phyloP scores from a whole-genome alignment of 37 sponge, comb jelly and placozoan genomes.

The Mnemiopsis leidyi region DNA sequence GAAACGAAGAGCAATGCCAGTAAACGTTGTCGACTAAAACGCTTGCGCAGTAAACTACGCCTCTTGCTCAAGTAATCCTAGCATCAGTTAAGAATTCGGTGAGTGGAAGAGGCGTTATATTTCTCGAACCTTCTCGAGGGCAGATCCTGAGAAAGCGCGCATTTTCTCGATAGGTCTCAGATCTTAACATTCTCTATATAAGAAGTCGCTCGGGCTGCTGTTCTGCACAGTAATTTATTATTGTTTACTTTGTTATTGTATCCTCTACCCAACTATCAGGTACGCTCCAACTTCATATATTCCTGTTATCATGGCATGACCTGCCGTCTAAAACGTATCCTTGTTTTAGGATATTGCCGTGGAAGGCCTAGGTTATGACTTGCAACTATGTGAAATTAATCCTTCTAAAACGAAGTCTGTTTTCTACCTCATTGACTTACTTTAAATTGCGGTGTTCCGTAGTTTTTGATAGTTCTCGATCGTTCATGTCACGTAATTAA shows the following conservation, averaged over 20 bases:
- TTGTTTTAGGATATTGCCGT: too few relatives aligned
- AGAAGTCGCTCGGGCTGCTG: conserved; percentile 13
- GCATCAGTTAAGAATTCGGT: neutral
- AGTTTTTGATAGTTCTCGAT: too few relatives aligned
- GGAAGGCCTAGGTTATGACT: too few relatives aligned
- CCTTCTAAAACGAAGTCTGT: too few relatives aligned
- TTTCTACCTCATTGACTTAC: too few relatives aligned
- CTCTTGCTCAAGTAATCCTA: conserved; percentile 32
- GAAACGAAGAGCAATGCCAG: too few relatives aligned
- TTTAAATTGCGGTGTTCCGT: too few relatives aligned
- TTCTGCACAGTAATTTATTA: conserved; percentile 54
- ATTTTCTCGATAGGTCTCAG: conserved; percentile 18
- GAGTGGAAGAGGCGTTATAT: conserved; percentile 15
- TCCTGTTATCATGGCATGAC: neutral
- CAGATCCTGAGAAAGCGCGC: neutral
- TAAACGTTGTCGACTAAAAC: too few relatives aligned
- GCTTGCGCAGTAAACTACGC: conserved; percentile 31
- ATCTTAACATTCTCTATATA: neutral
- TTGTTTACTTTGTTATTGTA: conserved; percentile 46
- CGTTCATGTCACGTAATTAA: too few relatives aligned
- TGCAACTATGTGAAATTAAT: too few relatives aligned
- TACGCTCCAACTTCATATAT: neutral
- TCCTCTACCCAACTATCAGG: conserved; percentile 20
- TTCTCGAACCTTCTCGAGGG: conserved; percentile 35
- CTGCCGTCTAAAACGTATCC: neutral